phyloP scores from a whole-genome alignment of 2,797 vertebrate genomes.

The Chelon auratus region DNA sequence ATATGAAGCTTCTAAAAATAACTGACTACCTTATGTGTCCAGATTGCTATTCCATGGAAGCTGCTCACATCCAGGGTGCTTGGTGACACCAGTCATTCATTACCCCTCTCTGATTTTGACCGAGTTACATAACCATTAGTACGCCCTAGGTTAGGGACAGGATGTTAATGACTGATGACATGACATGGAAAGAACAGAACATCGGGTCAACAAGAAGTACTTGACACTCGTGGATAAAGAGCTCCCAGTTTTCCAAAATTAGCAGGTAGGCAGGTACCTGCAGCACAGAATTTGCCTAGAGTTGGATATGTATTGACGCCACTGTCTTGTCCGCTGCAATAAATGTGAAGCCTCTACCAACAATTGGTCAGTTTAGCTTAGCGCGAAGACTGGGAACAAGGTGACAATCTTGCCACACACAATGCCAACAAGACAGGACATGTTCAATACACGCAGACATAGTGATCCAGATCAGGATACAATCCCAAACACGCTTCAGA shows the following conservation, averaged over 20 bases:
- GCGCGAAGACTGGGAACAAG: no score
- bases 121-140: constrained; percentile 2
- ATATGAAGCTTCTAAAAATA: constrained; percentile 57
- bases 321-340: neutral
- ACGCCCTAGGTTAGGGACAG: neutral
- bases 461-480: no score
- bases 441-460: no score
- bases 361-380: neutral
- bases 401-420: neutral
- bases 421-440: no score
- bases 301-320: no score
- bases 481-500: no score
- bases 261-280: neutral
- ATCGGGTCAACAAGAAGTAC: constrained; percentile 11
- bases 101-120: constrained; percentile 8
- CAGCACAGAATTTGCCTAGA: no score
- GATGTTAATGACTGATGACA: constrained; percentile 12
- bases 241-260: neutral
- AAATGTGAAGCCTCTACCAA: neutral
- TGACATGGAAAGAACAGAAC: constrained; percentile 3
- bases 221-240: neutral
- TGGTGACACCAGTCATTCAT: constrained; percentile 30
- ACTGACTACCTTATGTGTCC: constrained; percentile 23
- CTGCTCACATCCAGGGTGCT: constrained; percentile 24
- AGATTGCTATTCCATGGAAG: constrained; percentile 12